Percentiles rank a stretch among this genome's conserved stretches.
These are phyloP conservation scores for Leptopterna dolabrata DNA, from an alignment of 2,888 invertebrate species.

Conservation along the genomic window DNA sequence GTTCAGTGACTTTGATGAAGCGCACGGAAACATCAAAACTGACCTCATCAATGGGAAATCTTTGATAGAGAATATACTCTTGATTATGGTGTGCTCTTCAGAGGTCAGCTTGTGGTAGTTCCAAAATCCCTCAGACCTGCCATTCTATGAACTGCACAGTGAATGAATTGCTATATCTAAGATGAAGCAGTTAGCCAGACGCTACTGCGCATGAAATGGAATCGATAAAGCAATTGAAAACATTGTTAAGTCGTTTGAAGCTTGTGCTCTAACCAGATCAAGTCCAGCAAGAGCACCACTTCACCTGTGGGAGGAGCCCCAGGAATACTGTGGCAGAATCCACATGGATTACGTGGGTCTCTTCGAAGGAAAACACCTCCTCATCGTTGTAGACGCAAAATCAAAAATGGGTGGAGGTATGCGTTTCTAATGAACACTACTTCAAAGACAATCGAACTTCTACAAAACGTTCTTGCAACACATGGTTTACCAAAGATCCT, in stretches of 20 bases:
- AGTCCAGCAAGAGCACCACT: slow-evolving; percentile 27
- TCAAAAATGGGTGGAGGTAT: slow-evolving; percentile 42
- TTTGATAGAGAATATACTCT: neutral
- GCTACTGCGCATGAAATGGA: slow-evolving; percentile 59
- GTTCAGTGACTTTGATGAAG: neutral
- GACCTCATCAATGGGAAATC: neutral
- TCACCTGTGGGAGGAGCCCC: slow-evolving; percentile 62
- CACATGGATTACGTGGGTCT: slow-evolving; percentile 63
- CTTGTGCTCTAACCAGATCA: slow-evolving; percentile 43
- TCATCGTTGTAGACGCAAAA: slow-evolving; percentile 52
- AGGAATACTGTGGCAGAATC: too few species aligned
- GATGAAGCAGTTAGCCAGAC: too few species aligned
- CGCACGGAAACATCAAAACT: neutral
- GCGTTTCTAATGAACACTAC: neutral
- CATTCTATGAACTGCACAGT: neutral
- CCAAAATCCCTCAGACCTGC: neutral
- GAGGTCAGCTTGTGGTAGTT: slow-evolving; percentile 43
- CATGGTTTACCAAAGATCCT: slow-evolving; percentile 34
- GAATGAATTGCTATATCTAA: too few species aligned
- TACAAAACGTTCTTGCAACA: neutral
- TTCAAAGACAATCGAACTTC: slow-evolving; percentile 7
- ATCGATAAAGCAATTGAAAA: slow-evolving; percentile 59
- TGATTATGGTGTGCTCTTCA: slow-evolving; percentile 49
- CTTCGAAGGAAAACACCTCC: slow-evolving; percentile 13
- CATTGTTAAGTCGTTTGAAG: slow-evolving; percentile 60